Percentiles rank a stretch among this genome's conserved stretches.
Conservation (phyloP, 2,113 vertebrate genomes). For the Ochotona curzoniae region DNA sequence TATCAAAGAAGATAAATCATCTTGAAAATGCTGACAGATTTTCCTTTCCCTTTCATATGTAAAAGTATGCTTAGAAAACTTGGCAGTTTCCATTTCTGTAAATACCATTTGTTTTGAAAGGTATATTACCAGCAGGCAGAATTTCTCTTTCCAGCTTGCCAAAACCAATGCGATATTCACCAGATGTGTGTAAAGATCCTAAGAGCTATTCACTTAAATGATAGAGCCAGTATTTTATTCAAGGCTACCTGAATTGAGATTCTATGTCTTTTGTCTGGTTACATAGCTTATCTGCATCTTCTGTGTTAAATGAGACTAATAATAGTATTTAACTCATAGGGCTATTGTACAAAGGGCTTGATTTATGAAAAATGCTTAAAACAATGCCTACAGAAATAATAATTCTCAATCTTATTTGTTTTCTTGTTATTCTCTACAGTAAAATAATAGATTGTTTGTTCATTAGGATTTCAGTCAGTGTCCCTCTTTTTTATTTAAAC, state of each 20-base stretch:
- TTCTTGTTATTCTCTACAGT: neutral
- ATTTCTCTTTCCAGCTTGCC: constrained; percentile 21
- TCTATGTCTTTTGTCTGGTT: neutral
- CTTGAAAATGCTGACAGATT: neutral
- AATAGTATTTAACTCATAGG: neutral
- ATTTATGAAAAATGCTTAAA: constrained; percentile 39
- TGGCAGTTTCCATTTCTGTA: neutral
- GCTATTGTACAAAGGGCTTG: neutral
- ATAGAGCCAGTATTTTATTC: constrained; percentile 24
- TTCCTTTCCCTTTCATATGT: neutral
- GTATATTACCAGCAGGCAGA: neutral
- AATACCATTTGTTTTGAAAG: constrained; percentile 8
- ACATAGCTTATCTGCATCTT: neutral
- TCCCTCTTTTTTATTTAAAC: neutral
- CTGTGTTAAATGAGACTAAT: neutral
- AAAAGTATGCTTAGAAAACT: neutral
- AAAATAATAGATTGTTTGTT: neutral
- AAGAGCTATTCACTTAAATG: neutral
- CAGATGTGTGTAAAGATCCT: neutral
- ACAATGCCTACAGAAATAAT: neutral
- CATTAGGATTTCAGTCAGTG: neutral
- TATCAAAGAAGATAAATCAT: neutral
- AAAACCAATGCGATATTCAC: neutral
- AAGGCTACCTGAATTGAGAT: neutral
- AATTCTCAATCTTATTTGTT: neutral